phyloP scores from a whole-genome alignment of 2,113 vertebrate species.

The Hypanus sabinus region DNA sequence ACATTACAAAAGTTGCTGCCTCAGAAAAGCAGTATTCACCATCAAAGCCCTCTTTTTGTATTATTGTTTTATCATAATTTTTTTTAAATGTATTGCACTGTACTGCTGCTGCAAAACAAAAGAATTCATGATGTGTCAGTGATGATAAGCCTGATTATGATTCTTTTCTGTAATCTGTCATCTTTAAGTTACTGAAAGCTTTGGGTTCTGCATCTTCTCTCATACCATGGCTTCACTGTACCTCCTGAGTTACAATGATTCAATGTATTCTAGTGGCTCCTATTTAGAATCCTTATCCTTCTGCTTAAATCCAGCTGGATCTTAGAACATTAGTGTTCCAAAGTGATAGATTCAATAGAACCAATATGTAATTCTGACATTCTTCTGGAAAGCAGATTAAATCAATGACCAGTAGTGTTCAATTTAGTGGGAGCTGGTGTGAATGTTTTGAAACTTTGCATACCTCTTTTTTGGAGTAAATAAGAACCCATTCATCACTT shows the following conservation, averaged over 20 bases:
- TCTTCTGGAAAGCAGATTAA: background rate
- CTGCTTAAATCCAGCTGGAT: background rate
- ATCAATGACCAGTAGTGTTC: background rate
- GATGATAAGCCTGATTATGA: too few relatives aligned
- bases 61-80: too few relatives aligned
- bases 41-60: too few relatives aligned
- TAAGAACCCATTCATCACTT: background rate
- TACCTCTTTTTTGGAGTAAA: background rate
- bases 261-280: background rate
- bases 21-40: too few relatives aligned
- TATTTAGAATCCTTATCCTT: background rate
- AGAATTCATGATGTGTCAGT: too few relatives aligned
- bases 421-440: background rate
- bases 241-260: background rate
- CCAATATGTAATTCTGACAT: background rate
- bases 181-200: background rate
- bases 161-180: too few relatives aligned
- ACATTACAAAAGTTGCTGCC: too few relatives aligned
- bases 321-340: background rate
- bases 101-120: too few relatives aligned
- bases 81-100: too few relatives aligned
- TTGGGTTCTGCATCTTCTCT: background rate
- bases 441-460: background rate
- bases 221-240: background rate
- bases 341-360: background rate